phyloP scores from a whole-genome alignment of 2,888 invertebrate species.

The Heliconius erato region DNA sequence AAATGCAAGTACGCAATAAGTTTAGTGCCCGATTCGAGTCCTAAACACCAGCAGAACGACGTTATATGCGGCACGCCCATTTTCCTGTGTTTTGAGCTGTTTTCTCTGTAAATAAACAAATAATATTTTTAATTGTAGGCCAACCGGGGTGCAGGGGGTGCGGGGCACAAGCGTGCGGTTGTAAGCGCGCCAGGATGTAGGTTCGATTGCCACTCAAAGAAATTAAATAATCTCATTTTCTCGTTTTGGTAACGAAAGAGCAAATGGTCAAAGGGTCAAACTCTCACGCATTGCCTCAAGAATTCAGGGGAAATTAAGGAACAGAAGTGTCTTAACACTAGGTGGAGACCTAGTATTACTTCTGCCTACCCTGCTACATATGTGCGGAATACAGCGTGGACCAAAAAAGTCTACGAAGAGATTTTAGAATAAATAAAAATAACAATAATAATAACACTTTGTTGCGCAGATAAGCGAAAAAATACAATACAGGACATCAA shows the following conservation, averaged over 20 bases:
- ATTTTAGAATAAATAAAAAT: no score
- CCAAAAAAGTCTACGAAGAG: no score
- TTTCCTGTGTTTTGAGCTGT: slow-evolving; percentile 43
- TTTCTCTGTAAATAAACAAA: slow-evolving; percentile 56
- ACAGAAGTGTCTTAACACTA: not conserved
- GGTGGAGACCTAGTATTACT: no score
- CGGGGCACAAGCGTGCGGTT: not conserved
- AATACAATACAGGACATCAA: no score
- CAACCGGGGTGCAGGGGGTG: not conserved
- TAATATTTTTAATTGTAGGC: not conserved
- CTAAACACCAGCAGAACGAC: slow-evolving; percentile 78
- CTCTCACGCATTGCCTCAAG: not conserved
- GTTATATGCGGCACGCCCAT: slow-evolving; percentile 78
- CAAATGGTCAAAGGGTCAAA: not conserved
- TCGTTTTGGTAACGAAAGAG: not conserved
- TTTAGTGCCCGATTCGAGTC: slow-evolving; percentile 72
- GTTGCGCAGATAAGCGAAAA: no score
- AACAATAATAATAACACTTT: no score
- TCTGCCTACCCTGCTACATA: not conserved
- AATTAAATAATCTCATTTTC: not conserved
- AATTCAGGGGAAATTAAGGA: not conserved
- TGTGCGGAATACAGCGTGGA: no score
- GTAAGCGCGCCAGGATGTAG: not conserved
- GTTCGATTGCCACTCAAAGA: not conserved
- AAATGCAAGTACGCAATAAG: slow-evolving; percentile 69